These are phyloP conservation scores for Mythimna vitellina DNA, from an alignment of 2,888 invertebrate genomes.

Conservation along the genomic window DNA sequence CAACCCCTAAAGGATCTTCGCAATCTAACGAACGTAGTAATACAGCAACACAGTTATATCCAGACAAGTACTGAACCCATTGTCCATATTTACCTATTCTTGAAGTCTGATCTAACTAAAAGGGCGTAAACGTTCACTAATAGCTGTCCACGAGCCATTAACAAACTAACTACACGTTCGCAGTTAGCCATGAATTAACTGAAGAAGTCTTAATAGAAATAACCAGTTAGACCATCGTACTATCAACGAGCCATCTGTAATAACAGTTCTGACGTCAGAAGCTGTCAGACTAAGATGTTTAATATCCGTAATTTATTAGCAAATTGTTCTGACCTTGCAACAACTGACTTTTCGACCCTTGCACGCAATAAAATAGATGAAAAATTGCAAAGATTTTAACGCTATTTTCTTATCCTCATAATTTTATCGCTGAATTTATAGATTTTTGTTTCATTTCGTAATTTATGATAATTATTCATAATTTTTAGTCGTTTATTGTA, in stretches of 20 bases:
- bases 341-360: constrained; percentile 45
- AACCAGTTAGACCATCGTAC: constrained; percentile 5
- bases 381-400: constrained; percentile 18
- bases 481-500: not conserved
- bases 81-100: not conserved
- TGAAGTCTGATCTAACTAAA: not conserved
- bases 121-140: not conserved
- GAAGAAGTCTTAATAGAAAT: constrained; percentile 14
- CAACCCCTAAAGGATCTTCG: not conserved
- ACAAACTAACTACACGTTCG: not conserved
- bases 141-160: constrained; percentile 1
- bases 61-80: not conserved
- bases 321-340: constrained; percentile 58
- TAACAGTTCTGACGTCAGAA: constrained; percentile 39
- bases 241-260: constrained; percentile 40
- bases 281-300: constrained; percentile 23
- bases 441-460: constrained; percentile 22
- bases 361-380: constrained; percentile 47
- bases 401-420: constrained; percentile 4
- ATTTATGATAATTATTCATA: constrained; percentile 1
- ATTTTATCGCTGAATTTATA: not conserved
- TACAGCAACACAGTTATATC: not conserved
- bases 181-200: constrained; percentile 20
- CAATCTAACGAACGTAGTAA: not conserved
- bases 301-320: constrained; percentile 59